A percentile compares a stretch with the other conserved stretches of the same genome.
Evolutionary conservation across 1,140 invertebrate species (phyloP).

Genomic region (Heliconius hermathena): DNA sequence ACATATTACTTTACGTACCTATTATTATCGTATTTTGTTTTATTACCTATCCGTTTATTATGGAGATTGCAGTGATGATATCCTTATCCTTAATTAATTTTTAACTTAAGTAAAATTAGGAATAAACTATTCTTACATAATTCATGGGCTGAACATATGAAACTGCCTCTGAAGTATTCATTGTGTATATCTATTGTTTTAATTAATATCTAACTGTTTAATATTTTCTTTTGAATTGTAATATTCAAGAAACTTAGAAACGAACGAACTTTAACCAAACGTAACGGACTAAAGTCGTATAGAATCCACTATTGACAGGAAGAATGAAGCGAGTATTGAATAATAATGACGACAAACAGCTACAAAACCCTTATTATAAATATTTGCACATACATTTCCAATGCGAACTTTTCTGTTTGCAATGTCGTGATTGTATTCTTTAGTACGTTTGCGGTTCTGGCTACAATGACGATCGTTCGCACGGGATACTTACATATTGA

Average conservation of each 20-base stretch:
- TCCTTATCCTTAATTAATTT: no score
- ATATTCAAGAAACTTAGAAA: not conserved
- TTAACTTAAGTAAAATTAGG: no score
- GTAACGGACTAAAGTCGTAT: constrained; percentile 23
- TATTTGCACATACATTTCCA: constrained; percentile 42
- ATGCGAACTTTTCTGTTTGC: constrained; percentile 23
- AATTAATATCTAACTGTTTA: no score
- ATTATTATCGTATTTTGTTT: no score
- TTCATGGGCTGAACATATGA: no score
- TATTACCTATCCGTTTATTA: no score
- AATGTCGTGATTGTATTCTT: not conserved
- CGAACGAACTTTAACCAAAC: not conserved
- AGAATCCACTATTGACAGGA: constrained; percentile 43
- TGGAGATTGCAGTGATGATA: no score
- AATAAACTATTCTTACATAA: no score
- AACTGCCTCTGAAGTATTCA: no score
- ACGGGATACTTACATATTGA: constrained; percentile 4
- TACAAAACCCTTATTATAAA: constrained; percentile 46
- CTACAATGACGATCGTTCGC: not conserved
- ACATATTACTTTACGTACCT: no score
- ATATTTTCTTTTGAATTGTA: not conserved
- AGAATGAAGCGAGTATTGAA: constrained; percentile 59
- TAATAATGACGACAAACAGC: constrained; percentile 56
- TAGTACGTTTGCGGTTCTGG: constrained; percentile 13
- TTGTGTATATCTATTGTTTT: no score